phyloP scores from a whole-genome alignment of 2,888 invertebrate species.

The Rhynchonema sp. region DNA sequence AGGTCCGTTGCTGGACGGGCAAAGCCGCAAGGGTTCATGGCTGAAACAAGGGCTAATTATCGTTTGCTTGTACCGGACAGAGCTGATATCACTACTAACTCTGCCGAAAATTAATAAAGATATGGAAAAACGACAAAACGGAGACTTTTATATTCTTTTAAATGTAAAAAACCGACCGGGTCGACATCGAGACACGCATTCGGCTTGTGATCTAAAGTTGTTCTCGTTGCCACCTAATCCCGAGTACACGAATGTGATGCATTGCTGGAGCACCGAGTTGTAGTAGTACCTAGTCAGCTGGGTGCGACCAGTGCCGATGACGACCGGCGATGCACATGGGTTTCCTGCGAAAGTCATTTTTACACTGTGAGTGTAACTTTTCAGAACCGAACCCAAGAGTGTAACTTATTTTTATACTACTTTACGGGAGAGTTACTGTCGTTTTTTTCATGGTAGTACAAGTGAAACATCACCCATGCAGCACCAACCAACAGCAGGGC shows the following conservation, averaged over 20 bases:
- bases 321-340: slow-evolving; percentile 7
- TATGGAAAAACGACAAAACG: no score
- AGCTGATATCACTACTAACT: no score
- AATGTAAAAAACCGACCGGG: neutral
- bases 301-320: slow-evolving; percentile 8
- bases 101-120: no score
- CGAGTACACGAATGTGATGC: slow-evolving; percentile 9
- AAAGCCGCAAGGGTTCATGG: neutral
- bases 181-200: slow-evolving; percentile 3
- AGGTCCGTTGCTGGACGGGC: neutral
- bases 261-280: slow-evolving; percentile 2
- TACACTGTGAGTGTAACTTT: neutral
- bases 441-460: no score
- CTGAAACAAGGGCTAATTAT: no score
- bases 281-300: slow-evolving; percentile 8
- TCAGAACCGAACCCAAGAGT: no score
- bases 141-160: neutral
- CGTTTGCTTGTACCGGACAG: no score
- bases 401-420: no score
- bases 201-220: slow-evolving; percentile 7
- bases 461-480: neutral
- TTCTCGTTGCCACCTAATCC: slow-evolving; percentile 12
- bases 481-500: neutral
- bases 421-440: no score
- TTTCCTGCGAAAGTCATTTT: neutral